phyloP scores from a whole-genome alignment of 2,797 vertebrate genomes.

The Oophaga sylvatica region DNA sequence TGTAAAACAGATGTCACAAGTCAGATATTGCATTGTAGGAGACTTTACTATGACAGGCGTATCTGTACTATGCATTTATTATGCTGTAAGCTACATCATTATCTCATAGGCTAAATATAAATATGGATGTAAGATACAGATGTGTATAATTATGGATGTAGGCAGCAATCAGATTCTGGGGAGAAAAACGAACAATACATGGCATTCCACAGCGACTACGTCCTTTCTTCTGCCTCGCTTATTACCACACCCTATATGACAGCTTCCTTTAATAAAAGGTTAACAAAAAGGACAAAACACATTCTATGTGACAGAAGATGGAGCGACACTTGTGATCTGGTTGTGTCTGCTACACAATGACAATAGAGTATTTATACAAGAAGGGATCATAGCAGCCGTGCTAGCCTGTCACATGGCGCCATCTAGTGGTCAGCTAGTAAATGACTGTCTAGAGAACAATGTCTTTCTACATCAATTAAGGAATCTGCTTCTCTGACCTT shows the following conservation, averaged over 20 bases:
- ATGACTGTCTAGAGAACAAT: neutral
- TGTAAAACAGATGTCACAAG: too few species aligned
- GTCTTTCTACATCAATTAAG: too few species aligned
- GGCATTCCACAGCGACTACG: neutral
- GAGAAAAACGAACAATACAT: neutral
- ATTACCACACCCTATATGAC: neutral
- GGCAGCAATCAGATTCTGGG: neutral
- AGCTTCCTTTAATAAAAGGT: neutral
- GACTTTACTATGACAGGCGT: too few species aligned
- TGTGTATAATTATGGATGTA: too few species aligned
- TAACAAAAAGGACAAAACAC: neutral
- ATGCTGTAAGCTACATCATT: too few species aligned
- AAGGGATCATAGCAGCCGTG: too few species aligned
- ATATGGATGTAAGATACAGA: neutral
- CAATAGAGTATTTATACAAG: neutral
- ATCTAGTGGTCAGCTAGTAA: constrained; percentile 38
- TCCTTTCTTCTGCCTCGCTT: constrained; percentile 3
- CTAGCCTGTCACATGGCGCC: neutral
- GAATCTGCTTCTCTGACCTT: too few species aligned
- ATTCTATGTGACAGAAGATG: neutral
- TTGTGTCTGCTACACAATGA: neutral
- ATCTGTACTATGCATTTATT: too few species aligned
- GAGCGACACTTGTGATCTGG: neutral
- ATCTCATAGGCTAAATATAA: too few species aligned
- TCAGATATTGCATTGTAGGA: too few species aligned